These are phyloP conservation scores for Donacobius atricapilla DNA, from an alignment of 2,113 vertebrate genomes.

Conservation along the genomic window DNA sequence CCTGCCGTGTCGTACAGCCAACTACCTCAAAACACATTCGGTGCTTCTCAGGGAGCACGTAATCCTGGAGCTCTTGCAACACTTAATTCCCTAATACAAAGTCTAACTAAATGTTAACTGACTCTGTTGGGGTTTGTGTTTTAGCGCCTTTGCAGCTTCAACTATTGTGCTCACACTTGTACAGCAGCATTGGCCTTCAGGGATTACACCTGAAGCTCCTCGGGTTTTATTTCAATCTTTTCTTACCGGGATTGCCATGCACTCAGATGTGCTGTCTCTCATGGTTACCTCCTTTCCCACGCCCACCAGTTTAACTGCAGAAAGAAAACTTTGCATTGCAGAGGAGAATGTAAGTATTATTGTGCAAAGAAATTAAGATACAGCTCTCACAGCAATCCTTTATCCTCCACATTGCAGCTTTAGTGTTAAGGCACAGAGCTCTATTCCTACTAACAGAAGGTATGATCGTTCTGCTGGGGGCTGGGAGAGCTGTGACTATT, in stretches of 20 bases:
- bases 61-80: neutral
- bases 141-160: neutral
- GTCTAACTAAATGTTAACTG: neutral
- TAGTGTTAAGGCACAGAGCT: neutral
- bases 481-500: neutral
- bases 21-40: rapidly evolving
- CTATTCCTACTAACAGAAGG: neutral
- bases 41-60: rapidly evolving
- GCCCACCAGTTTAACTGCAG: neutral
- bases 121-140: neutral
- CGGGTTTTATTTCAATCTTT: neutral
- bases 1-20: neutral
- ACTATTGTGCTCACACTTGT: neutral
- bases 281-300: neutral
- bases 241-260: neutral
- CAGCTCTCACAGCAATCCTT: rapidly evolving
- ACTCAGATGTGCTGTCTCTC: neutral
- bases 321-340: neutral
- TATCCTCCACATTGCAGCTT: neutral
- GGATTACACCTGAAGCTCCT: neutral
- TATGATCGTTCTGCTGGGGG: rapidly evolving
- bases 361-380: neutral
- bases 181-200: neutral
- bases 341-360: neutral
- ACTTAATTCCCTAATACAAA: neutral